phyloP scores from a whole-genome alignment of 2,113 vertebrate species.

The Eidolon helvum region DNA sequence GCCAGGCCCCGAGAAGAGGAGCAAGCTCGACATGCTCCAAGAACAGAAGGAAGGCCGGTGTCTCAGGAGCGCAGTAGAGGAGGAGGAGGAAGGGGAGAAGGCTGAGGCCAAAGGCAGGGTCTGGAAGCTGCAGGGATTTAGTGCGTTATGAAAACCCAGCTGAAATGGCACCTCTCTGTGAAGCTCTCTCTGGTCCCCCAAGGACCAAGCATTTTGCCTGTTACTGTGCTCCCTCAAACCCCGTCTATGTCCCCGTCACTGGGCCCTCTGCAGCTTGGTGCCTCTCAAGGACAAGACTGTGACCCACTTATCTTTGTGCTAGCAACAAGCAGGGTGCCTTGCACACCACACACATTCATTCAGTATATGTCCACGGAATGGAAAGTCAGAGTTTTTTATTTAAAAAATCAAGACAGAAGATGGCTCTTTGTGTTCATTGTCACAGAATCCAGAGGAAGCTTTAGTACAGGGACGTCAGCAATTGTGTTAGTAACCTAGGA shows the following conservation, averaged over 20 bases:
- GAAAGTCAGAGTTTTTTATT: too few relatives aligned
- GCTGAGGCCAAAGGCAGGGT: neutral
- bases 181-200: neutral
- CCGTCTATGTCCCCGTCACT: neutral
- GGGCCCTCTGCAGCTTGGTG: accelerated
- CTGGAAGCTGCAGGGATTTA: too few relatives aligned
- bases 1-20: neutral
- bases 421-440: neutral
- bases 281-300: neutral
- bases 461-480: neutral
- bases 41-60: neutral
- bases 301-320: too few relatives aligned
- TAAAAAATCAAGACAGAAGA: neutral
- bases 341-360: neutral
- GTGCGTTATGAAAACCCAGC: too few relatives aligned
- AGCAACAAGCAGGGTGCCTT: neutral
- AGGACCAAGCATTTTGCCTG: accelerated
- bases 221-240: too few relatives aligned
- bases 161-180: too few relatives aligned
- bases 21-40: neutral
- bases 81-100: neutral
- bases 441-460: neutral
- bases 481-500: neutral
- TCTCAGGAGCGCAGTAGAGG: neutral
- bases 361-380: too few relatives aligned